A percentile compares a stretch with the other conserved stretches of the same genome.
These are phyloP conservation scores for Geopemphigus sp. DNA, from an alignment of 1,140 invertebrate species.

Conservation along the genomic window DNA sequence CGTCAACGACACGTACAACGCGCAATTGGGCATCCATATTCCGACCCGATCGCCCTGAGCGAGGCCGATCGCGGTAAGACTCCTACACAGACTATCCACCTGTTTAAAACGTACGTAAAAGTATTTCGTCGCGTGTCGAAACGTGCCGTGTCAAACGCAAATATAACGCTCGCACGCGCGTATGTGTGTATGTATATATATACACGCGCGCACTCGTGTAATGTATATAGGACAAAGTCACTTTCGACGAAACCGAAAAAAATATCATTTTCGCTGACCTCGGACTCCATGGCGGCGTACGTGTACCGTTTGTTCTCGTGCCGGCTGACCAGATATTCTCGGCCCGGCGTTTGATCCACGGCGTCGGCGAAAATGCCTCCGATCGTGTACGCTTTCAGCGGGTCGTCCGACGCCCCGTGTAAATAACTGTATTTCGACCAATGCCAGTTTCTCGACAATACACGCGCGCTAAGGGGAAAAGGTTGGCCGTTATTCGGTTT, in stretches of 20 bases:
- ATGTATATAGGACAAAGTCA: no score
- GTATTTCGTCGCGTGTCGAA: not conserved
- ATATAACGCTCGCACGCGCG: no score
- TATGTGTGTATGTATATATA: no score
- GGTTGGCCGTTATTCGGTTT: no score
- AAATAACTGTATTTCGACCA: conserved; percentile 16
- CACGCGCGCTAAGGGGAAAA: no score
- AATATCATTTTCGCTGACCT: not conserved
- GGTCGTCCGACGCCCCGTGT: not conserved
- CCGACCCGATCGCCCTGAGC: not conserved
- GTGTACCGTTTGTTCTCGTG: conserved; percentile 26
- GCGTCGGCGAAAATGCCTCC: conserved; percentile 8
- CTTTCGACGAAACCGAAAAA: not conserved
- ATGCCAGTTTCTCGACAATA: not conserved
- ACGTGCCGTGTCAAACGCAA: not conserved
- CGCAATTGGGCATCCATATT: conserved; percentile 24
- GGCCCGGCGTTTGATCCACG: not conserved
- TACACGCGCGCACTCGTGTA: no score
- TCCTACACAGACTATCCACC: conserved; percentile 60
- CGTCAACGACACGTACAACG: not conserved
- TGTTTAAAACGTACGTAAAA: no score
- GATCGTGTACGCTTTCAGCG: conserved; percentile 4
- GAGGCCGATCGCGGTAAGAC: conserved; percentile 11
- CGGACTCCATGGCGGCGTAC: not conserved
- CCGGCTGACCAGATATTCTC: conserved; percentile 6